Evolutionary conservation across 2,113 vertebrate genomes (phyloP), one percentile per base, ranked within the genome.

Genomic region (Polyodon spathula): DNA sequence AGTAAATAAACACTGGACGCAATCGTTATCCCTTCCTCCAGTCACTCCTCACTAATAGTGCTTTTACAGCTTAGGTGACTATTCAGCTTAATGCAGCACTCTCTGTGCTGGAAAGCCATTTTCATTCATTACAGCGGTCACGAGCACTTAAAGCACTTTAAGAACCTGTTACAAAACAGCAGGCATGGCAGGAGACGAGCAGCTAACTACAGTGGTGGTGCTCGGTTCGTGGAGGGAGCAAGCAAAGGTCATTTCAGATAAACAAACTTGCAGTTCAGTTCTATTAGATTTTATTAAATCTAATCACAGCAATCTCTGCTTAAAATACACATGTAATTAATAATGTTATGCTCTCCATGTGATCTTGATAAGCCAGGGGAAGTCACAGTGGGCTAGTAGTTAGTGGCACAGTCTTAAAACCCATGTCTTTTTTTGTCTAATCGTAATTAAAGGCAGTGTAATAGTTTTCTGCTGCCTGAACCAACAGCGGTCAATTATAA

Each of bases 81-180:
- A 88, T 94, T 93, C 91, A 92, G 86, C 86, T 92, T 93, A 96
- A 94, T 94, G 92, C 85, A 79, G 84, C 83, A 82, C 87, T 89
- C 77, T n/a, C n/a, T 74, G 88, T 87, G 88, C 86, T 82, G 73
- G 84, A 79, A 89, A 91, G 88, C 89, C 88, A 95, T 93, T 97
- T 97, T 92, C 92, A 93, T 95, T 96, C 92, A 96, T 97, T 97
- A 94, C 86, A 81, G 79, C 83, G 86, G 92, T 93, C 93, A 91
- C 88, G 87, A 92, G 92, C 93, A 96, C 95, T 97, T 96, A 95
- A 92, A 91, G 88, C 88, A 94, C 91, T 97, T 95, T 95, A 86
- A 94, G 90, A 78, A 83, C 80, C 83, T 83, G 84, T 86, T 88
- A 88, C 87, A 81, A 87, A 92, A 80, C 85, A 90, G 84, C 79